Percentiles rank a stretch among this genome's conserved stretches.
Evolutionary conservation across 2,888 invertebrate genomes (phyloP).

Genomic region (Lepidocyrtinus sp.): DNA sequence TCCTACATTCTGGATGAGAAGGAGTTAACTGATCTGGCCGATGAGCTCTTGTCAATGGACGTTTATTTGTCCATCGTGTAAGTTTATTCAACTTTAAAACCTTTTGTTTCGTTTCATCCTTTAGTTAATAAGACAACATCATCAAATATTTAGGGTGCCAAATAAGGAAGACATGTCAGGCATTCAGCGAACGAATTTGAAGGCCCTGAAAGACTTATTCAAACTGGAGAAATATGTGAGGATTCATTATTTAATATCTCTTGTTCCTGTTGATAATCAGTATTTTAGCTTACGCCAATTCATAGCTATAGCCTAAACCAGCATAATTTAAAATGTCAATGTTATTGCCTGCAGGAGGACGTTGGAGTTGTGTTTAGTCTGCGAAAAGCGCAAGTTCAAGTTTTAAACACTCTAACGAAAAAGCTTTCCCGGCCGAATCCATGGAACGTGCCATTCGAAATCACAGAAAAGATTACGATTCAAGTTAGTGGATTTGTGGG

Average conservation of each 20-base stretch:
- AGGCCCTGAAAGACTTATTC: constrained; percentile 20
- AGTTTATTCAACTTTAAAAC: no score
- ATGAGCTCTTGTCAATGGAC: constrained; percentile 25
- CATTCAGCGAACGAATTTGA: constrained; percentile 43
- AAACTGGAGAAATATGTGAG: constrained; percentile 41
- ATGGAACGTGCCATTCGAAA: constrained; percentile 60
- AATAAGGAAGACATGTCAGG: constrained; percentile 39
- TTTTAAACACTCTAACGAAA: constrained; percentile 55
- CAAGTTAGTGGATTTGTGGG: constrained; percentile 59
- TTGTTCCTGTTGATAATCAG: background rate
- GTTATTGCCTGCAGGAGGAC: constrained; percentile 19
- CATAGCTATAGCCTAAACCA: background rate
- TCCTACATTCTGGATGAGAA: constrained; percentile 37
- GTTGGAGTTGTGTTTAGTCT: constrained; percentile 1
- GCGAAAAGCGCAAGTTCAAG: constrained; percentile 32
- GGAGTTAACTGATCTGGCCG: constrained; percentile 38
- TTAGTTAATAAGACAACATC: no score
- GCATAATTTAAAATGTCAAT: background rate
- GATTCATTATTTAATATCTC: background rate
- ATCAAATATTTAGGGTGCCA: constrained; percentile 48
- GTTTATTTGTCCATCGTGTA: constrained; percentile 57
- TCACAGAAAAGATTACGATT: constrained; percentile 59
- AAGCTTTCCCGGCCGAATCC: constrained; percentile 41
- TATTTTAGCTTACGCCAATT: background rate
- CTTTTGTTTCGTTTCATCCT: background rate